phyloP scores from a whole-genome alignment of 2,113 vertebrate species.

The Corydoras maculifer region DNA sequence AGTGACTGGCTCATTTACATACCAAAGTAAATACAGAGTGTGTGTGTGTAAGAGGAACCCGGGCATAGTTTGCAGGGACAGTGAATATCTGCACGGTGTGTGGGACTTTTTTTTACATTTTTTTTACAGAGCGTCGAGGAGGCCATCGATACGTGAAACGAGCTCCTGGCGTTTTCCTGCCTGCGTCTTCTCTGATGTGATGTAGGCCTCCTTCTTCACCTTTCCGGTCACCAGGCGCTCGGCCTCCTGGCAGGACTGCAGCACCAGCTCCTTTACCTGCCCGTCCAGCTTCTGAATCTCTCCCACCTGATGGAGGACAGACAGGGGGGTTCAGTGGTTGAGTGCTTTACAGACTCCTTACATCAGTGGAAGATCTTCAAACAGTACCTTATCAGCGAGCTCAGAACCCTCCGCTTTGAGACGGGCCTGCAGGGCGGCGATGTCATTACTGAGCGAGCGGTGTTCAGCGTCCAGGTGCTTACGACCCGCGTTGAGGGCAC shows the following conservation, averaged over 20 bases:
- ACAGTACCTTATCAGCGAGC: constrained; percentile 81
- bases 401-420: constrained; percentile 94
- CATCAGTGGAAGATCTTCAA: no score
- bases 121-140: constrained; percentile 84
- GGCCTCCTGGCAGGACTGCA: constrained; percentile 83
- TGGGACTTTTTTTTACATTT: neutral
- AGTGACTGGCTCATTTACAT: no score
- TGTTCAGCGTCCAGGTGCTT: constrained; percentile 89
- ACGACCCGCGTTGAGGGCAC: constrained; percentile 82
- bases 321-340: no score
- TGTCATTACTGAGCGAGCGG: constrained; percentile 80
- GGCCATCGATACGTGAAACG: constrained; percentile 86
- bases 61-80: neutral
- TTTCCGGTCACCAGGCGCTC: constrained; percentile 93
- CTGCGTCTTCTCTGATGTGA: constrained; percentile 84
- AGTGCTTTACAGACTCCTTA: no score
- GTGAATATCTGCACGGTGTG: neutral
- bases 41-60: constrained; percentile 9
- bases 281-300: constrained; percentile 93
- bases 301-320: constrained; percentile 50
- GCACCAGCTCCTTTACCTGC: constrained; percentile 91
- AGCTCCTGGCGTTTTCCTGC: constrained; percentile 83
- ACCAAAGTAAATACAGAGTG: no score
- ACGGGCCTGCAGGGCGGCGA: constrained; percentile 80
- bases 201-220: constrained; percentile 92